These are phyloP conservation scores for Cydia splendana DNA, from an alignment of 1,140 invertebrate species.

Conservation along the genomic window DNA sequence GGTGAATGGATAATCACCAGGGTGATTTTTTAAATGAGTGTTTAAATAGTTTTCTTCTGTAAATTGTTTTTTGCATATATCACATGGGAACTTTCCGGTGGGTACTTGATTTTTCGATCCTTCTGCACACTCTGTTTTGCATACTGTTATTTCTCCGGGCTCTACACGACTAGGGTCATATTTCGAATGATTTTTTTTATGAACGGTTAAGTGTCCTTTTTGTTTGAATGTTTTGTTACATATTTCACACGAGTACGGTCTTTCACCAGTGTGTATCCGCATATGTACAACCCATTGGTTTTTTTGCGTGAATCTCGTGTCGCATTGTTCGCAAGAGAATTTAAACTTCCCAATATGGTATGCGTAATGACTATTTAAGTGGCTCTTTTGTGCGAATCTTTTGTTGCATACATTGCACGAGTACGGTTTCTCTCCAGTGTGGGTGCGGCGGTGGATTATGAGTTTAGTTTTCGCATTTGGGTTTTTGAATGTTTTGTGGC, in stretches of 20 bases:
- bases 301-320: neutral
- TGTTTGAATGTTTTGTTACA: neutral
- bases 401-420: constrained; percentile 6
- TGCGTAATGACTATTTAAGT: constrained; percentile 1
- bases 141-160: neutral
- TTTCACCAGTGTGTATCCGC: constrained; percentile 5
- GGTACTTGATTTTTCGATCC: neutral
- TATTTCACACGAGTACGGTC: neutral
- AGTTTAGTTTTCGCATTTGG: neutral
- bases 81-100: neutral
- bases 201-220: constrained; percentile 1
- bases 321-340: constrained; percentile 12
- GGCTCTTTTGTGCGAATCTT: constrained; percentile 7
- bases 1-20: constrained; percentile 3
- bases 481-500: neutral
- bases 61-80: constrained; percentile 18
- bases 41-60: neutral
- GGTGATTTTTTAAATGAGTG: neutral
- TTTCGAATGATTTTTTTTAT: neutral
- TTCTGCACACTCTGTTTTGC: neutral
- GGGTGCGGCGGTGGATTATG: neutral
- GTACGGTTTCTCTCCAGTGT: constrained; percentile 6
- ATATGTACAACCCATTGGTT: constrained; percentile 7
- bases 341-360: constrained; percentile 1
- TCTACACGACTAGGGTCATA: neutral